phyloP scores from a whole-genome alignment of 92 coral and sea anemone genomes.

The Metridium senile region DNA sequence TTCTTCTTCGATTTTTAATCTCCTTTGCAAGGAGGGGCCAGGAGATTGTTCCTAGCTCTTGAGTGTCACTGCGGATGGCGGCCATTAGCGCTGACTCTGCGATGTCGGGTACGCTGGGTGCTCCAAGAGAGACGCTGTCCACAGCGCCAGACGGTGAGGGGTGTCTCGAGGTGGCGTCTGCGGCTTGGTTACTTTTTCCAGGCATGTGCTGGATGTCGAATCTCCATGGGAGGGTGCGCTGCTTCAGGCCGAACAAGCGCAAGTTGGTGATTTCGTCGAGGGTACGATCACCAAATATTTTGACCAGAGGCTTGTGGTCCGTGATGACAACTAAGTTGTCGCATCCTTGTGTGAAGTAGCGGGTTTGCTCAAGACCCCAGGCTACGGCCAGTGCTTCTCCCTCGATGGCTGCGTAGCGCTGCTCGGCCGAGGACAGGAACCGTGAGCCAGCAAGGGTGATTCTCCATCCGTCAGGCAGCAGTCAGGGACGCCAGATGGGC shows the following conservation, averaged over 20 bases:
- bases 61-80: too few species aligned
- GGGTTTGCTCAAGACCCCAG: slow-evolving; percentile 55
- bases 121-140: too few species aligned
- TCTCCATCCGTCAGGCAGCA: slow-evolving; percentile 71
- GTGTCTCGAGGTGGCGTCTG: slow-evolving; percentile 47
- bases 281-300: slow-evolving; percentile 53
- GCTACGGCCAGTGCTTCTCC: slow-evolving; percentile 53
- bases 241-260: slow-evolving; percentile 48
- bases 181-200: slow-evolving; percentile 42
- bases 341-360: slow-evolving; percentile 53
- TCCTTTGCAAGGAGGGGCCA: too few species aligned
- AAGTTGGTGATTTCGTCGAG: slow-evolving; percentile 53
- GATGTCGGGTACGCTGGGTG: too few species aligned
- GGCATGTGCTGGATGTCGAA: slow-evolving; percentile 33
- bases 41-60: too few species aligned
- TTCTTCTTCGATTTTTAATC: too few species aligned
- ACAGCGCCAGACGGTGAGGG: slow-evolving; percentile 44
- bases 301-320: slow-evolving; percentile 39
- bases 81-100: too few species aligned
- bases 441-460: slow-evolving; percentile 71
- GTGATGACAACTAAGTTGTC: slow-evolving; percentile 47
- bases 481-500: slow-evolving; percentile 62
- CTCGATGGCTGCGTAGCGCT: slow-evolving; percentile 51
- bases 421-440: slow-evolving; percentile 41
- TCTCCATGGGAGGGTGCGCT: slow-evolving; percentile 39